Evolutionary conservation across 2,888 invertebrate species (phyloP).

Genomic region (Agriotes lineatus): DNA sequence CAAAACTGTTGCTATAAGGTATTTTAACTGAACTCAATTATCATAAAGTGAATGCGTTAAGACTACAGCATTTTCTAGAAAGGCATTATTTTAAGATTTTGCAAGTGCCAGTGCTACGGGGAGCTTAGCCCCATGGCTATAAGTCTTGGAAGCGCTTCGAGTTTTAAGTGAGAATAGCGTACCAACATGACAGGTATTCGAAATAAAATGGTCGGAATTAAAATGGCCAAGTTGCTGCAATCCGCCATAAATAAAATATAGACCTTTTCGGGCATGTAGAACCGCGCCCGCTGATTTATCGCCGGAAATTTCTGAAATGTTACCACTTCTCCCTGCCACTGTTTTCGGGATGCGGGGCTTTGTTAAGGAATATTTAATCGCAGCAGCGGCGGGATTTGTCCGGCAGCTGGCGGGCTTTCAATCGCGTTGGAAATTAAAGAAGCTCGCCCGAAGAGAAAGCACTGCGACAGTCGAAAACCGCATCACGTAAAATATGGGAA

Average conservation of each 20-base stretch:
- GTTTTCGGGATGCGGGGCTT: slow-evolving; percentile 1
- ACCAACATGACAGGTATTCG: slow-evolving; percentile 17
- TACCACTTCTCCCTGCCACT: slow-evolving; percentile 6
- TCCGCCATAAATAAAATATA: slow-evolving; percentile 20
- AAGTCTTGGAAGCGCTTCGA: slow-evolving; percentile 14
- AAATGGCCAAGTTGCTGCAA: too few relatives aligned
- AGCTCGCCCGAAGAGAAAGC: too few relatives aligned
- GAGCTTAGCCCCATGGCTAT: too few relatives aligned
- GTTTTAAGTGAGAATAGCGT: slow-evolving; percentile 13
- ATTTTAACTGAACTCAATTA: too few relatives aligned
- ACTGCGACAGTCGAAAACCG: too few relatives aligned
- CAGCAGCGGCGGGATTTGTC: neutral
- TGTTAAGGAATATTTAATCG: slow-evolving; percentile 15
- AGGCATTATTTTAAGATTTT: too few relatives aligned
- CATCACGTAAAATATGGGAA: neutral
- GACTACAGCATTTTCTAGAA: too few relatives aligned
- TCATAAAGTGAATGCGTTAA: too few relatives aligned
- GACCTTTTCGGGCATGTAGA: slow-evolving; percentile 7
- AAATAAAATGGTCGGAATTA: slow-evolving; percentile 5
- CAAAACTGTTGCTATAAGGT: too few relatives aligned
- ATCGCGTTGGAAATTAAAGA: too few relatives aligned
- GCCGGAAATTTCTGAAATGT: slow-evolving; percentile 15
- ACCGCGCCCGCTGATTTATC: slow-evolving; percentile 9
- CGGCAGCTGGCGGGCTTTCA: too few relatives aligned
- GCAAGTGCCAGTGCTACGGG: too few relatives aligned